A percentile compares a stretch with the other conserved stretches of the same genome.
phyloP scores from a whole-genome alignment of 2,113 vertebrate genomes.

The Lepisosteus osseus region DNA sequence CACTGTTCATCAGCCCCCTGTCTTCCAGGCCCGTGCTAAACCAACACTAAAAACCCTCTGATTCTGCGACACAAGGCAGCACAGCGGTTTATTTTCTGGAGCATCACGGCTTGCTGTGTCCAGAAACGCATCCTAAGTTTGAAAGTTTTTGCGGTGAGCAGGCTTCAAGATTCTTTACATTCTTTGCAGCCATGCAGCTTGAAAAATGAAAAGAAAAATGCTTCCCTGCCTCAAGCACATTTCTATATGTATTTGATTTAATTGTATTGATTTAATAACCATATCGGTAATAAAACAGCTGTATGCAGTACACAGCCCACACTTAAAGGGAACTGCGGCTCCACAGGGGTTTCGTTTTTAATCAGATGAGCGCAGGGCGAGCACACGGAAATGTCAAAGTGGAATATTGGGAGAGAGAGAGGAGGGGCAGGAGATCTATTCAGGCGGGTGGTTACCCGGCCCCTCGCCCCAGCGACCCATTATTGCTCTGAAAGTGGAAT shows the following conservation, averaged over 20 bases:
- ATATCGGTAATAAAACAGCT: constrained; percentile 4
- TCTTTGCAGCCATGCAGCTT: constrained; percentile 10
- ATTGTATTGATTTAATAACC: constrained; percentile 7
- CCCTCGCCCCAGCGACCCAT: constrained; percentile 45
- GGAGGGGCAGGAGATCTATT: constrained; percentile 38
- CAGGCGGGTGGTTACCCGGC: constrained; percentile 42
- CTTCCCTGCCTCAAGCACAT: constrained; percentile 21
- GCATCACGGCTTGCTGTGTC: no score
- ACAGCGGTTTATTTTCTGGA: no score
- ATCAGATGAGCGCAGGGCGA: constrained; percentile 34
- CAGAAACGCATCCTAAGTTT: no score
- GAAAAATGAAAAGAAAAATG: constrained; percentile 28
- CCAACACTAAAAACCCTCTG: no score
- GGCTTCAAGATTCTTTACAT: background rate
- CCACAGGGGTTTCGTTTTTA: constrained; percentile 40
- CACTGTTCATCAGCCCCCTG: no score
- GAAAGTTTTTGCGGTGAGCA: no score
- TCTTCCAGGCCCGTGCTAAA: no score
- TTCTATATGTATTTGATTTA: constrained; percentile 33
- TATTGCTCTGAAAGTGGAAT: constrained; percentile 46
- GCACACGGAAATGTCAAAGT: constrained; percentile 26
- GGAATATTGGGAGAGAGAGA: constrained; percentile 11
- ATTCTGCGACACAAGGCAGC: no score
- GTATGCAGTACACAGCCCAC: constrained; percentile 23
- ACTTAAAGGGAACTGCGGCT: constrained; percentile 23